Base-by-base conservation (phyloP, 2,888 invertebrate genomes). In the Parelbella ahira region DNA sequence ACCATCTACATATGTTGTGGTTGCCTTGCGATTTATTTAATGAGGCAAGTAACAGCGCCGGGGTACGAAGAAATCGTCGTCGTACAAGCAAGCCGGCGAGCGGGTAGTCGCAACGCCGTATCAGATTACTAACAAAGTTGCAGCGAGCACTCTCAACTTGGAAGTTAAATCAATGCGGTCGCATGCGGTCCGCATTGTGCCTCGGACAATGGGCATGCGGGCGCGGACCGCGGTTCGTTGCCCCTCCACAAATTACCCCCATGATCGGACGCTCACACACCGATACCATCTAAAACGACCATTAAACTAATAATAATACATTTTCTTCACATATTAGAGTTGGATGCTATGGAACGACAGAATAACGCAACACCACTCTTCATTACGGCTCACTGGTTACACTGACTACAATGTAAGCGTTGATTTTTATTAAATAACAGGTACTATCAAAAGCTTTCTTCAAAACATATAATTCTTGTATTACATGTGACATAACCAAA, bases 171-270 rank as follows among this genome's bases (percentile, higher is more conserved):
- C 55, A 55, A 55, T 53, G 53, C 50, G 47, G 50, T 50, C 46
- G 43, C 29, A 36, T 41, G 63, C 63, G 47, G 41, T 55, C 42
- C 45, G 44, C 47, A 48, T 47, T 46, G 45, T 50, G 27, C 34
- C 27, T 39, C 37, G 73, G 71, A 78, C 79, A 80, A 79, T 77
- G 60, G 68, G 56, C 62, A 79, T 79, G 79, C 78, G 80, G 79
- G 78, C 60, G 49, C 37, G 36, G 67, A 60, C 58, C 69, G 62
- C 56, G 74, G 75, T 69, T 74, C 75, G 70, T 58, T 68, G 69
- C 58, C 68, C 75, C 61, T 54, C 68, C 72, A 70, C 77, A 76
- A 74, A 73, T 69, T 68, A 72, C 79, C 79, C 79, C 67, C 73
- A 80, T 80, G 65, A 64, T 66, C 59, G 56, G 53, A 55, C 54